These are phyloP conservation scores for Tuta absoluta DNA, from an alignment of 2,888 invertebrate genomes.

Conservation along the genomic window DNA sequence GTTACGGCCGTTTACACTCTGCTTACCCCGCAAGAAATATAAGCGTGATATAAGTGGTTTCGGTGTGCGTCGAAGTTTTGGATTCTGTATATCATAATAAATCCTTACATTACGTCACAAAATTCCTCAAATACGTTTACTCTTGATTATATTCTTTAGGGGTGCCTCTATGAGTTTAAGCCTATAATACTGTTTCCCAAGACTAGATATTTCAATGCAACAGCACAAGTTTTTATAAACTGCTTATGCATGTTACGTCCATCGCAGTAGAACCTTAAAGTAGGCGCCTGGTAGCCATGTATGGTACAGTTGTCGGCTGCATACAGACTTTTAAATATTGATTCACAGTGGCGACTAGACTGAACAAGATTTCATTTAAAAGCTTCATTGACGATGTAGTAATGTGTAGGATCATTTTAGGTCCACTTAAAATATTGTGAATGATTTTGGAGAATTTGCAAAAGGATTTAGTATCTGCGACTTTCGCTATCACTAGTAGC, in stretches of 20 bases:
- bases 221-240: not conserved
- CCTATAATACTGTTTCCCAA: conserved; percentile 5
- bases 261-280: conserved; percentile 31
- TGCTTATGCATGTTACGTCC: too few relatives aligned
- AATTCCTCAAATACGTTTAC: conserved; percentile 4
- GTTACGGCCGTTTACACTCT: too few relatives aligned
- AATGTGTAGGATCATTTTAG: not conserved
- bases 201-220: not conserved
- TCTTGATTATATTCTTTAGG: conserved; percentile 1
- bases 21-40: too few relatives aligned
- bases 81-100: too few relatives aligned
- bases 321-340: conserved; percentile 24
- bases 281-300: conserved; percentile 49
- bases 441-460: too few relatives aligned
- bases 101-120: too few relatives aligned
- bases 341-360: conserved; percentile 19
- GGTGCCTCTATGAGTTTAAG: not conserved
- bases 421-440: too few relatives aligned
- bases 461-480: too few relatives aligned
- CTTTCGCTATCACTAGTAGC: too few relatives aligned
- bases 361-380: not conserved
- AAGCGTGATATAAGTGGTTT: too few relatives aligned
- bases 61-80: too few relatives aligned
- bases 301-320: too few relatives aligned
- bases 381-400: not conserved